Conservation (phyloP, 2,888 invertebrate genomes). For the Arctia plantaginis region DNA sequence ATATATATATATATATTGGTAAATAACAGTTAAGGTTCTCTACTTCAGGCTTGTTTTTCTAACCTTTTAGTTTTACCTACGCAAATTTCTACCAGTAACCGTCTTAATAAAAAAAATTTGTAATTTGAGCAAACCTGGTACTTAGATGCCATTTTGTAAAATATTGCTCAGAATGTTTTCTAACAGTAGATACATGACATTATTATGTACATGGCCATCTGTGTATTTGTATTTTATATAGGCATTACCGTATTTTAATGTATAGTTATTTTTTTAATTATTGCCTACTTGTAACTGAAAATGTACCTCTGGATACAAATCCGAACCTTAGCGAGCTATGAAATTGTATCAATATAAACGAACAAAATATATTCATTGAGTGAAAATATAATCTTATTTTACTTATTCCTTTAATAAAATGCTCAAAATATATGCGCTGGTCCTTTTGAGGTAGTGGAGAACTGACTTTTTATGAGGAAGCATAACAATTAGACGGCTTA, state of each 20-base stretch:
- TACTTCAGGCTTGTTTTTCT: slow-evolving; percentile 15
- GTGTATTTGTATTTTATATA: slow-evolving; percentile 69
- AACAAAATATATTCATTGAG: slow-evolving; percentile 63
- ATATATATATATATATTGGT: slow-evolving; percentile 47
- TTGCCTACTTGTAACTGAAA: slow-evolving; percentile 58
- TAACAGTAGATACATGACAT: slow-evolving; percentile 46
- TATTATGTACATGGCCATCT: slow-evolving; percentile 44
- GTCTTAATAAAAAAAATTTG: background rate
- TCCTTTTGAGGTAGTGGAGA: background rate
- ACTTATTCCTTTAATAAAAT: background rate
- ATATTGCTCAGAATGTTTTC: slow-evolving; percentile 57
- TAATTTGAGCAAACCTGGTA: slow-evolving; percentile 30
- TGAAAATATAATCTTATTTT: slow-evolving; percentile 42
- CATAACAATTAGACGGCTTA: background rate
- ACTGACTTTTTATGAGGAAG: background rate
- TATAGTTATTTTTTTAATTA: slow-evolving; percentile 67
- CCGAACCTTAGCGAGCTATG: slow-evolving; percentile 64
- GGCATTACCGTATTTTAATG: slow-evolving; percentile 68
- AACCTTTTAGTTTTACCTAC: slow-evolving; percentile 20
- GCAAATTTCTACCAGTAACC: slow-evolving; percentile 16
- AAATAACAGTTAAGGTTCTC: slow-evolving; percentile 41
- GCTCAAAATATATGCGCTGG: too few species aligned
- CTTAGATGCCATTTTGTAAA: slow-evolving; percentile 43
- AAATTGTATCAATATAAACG: slow-evolving; percentile 67
- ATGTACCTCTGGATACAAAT: slow-evolving; percentile 57